A percentile compares a stretch with the other conserved stretches of the same genome.
Conservation (phyloP, 2,888 invertebrate genomes). For the Rhagium mordax region DNA sequence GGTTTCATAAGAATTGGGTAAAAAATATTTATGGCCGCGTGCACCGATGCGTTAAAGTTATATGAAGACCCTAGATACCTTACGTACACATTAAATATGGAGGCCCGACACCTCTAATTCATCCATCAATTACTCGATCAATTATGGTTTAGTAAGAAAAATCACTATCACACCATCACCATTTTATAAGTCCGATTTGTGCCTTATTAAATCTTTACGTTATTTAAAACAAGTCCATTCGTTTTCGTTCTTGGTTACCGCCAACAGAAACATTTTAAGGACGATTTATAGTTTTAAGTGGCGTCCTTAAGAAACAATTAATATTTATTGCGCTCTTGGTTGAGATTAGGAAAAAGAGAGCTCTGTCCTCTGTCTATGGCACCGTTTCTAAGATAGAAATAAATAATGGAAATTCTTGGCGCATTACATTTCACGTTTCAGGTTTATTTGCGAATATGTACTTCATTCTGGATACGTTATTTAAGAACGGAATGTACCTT, state of each 20-base stretch:
- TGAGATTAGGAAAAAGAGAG: neutral
- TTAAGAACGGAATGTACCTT: neutral
- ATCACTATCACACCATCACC: too few relatives aligned
- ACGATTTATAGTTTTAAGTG: neutral
- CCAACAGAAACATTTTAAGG: too few relatives aligned
- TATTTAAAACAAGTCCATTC: too few relatives aligned
- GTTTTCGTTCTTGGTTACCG: too few relatives aligned
- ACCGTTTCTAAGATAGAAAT: neutral
- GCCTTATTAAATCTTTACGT: too few relatives aligned
- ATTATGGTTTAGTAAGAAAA: too few relatives aligned
- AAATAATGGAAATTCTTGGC: neutral
- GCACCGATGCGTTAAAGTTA: conserved; percentile 1
- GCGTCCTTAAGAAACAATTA: neutral
- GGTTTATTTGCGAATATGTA: neutral
- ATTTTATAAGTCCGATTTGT: too few relatives aligned
- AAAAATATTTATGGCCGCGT: conserved; percentile 20
- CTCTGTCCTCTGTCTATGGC: too few relatives aligned
- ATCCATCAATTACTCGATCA: too few relatives aligned
- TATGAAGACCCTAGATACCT: neutral
- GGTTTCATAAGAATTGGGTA: neutral
- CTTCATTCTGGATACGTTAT: too few relatives aligned
- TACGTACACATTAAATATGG: too few relatives aligned
- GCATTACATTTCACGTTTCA: neutral
- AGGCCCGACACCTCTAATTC: too few relatives aligned
- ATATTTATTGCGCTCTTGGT: neutral